These are phyloP conservation scores for Dendroctonus valens DNA, from an alignment of 1,140 invertebrate genomes.

Conservation along the genomic window DNA sequence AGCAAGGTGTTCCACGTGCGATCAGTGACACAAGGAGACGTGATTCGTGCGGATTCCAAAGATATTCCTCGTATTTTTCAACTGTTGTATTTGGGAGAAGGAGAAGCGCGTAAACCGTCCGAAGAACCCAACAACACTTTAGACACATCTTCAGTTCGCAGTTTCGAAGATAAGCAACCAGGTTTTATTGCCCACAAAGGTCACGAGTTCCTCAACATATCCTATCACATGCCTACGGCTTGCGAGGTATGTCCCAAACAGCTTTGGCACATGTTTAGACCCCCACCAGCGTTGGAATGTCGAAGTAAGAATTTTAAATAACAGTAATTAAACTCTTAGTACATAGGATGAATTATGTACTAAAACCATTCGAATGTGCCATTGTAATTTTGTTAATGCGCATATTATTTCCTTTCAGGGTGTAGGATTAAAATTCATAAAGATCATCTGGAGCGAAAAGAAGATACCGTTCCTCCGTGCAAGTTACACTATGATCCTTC, in stretches of 20 bases:
- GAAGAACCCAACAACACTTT: conserved; percentile 57
- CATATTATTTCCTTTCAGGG: conserved; percentile 58
- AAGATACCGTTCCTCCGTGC: conserved; percentile 80
- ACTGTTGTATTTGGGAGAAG: conserved; percentile 90
- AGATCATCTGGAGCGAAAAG: conserved; percentile 88
- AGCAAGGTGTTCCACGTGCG: conserved; percentile 99
- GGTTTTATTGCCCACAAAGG: conserved; percentile 87
- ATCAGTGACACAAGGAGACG: conserved; percentile 97
- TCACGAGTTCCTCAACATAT: conserved; percentile 94
- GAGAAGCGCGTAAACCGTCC: conserved; percentile 82
- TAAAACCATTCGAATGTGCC: neutral
- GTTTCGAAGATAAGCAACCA: conserved; percentile 65
- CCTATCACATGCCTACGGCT: conserved; percentile 96
- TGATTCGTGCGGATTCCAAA: conserved; percentile 96
- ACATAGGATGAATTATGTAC: neutral
- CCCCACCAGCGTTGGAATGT: conserved; percentile 95
- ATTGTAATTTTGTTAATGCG: neutral
- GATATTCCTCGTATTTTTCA: conserved; percentile 99
- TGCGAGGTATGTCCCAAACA: conserved; percentile 97
- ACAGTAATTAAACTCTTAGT: neutral
- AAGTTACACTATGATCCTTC: conserved; percentile 93
- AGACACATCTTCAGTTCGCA: conserved; percentile 52
- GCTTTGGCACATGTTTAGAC: conserved; percentile 95
- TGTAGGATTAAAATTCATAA: conserved; percentile 96
- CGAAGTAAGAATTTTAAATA: conserved; percentile 66